Evolutionary conservation across 2,888 invertebrate species (phyloP), one percentile per base, ranked within the genome.

Genomic region (Microctonus brassicae): DNA sequence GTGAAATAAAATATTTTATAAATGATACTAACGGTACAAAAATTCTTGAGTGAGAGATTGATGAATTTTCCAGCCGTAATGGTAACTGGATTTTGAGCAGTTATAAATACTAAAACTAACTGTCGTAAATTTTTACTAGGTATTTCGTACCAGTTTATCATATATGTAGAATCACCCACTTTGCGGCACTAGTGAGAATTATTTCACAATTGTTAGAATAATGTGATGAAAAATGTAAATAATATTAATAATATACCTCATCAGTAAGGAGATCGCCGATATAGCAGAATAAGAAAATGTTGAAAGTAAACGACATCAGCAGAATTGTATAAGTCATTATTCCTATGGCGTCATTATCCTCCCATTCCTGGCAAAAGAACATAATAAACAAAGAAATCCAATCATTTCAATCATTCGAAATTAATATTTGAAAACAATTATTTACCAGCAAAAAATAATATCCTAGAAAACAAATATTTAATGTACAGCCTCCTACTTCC

Each of bases 281-380:
- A 58, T 80, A 82, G 42, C 84, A 85, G 26, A 83, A 74, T 33
- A 83, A 78, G 42, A 82, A 84, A 58, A 84, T 81, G 62, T 77
- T 73, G 52, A 73, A 71, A 1, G 66, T 22, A 17, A 75, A 73
- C 1, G 73, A 73, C 5, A 64, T 42, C 20, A 75, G 64, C 2
- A 73, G 52, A 9, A 72, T 62, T 2, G 60, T 34, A 6, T 72
- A 75, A 20, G 73, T 70, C 4, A 74, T 39, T 26, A 70, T 69
- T 17, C 66, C 71, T 9, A 74, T 9, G 5, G 72, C 68, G 52
- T 64, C 74, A n/a, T 58, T 72, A 26, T 69, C 58, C n/a, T 69
- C 69, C 72, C 70, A 74, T 66, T 73, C 72, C 73, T 73, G n/a
- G n/a, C n/a, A n/a, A n/a, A n/a, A n/a, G n/a, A n/a, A n/a, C n/a